Conservation (phyloP, 1,140 invertebrate species). For the Sycophaga agraensis region DNA sequence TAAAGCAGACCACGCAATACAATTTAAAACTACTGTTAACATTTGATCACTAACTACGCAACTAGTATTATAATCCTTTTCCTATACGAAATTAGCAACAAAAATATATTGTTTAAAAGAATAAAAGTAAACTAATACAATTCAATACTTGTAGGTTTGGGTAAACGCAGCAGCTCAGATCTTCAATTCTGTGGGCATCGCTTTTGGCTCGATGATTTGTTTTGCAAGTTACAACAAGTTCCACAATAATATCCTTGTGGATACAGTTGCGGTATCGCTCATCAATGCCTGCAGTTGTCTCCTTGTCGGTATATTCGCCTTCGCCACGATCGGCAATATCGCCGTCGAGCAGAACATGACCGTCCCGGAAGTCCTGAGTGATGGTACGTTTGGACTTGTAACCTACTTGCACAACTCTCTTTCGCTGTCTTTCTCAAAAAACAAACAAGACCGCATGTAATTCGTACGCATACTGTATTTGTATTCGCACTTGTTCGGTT, state of each 20-base stretch:
- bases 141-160: slow-evolving; percentile 72
- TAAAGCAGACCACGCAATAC: background rate
- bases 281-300: slow-evolving; percentile 83
- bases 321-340: slow-evolving; percentile 85
- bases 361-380: slow-evolving; percentile 79
- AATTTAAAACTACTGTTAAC: too few species aligned
- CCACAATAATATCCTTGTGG: slow-evolving; percentile 84
- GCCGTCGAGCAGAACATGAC: slow-evolving; percentile 76
- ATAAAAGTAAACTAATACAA: too few species aligned
- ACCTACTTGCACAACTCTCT: background rate
- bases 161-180: slow-evolving; percentile 89
- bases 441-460: too few species aligned
- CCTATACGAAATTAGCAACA: background rate
- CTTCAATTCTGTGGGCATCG: slow-evolving; percentile 89
- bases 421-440: too few species aligned
- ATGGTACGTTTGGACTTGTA: slow-evolving; percentile 65
- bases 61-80: background rate
- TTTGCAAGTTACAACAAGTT: slow-evolving; percentile 95
- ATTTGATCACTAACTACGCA: too few species aligned
- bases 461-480: background rate
- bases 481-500: too few species aligned
- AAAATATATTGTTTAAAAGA: too few species aligned
- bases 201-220: slow-evolving; percentile 90
- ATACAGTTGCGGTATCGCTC: slow-evolving; percentile 78
- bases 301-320: slow-evolving; percentile 83